Evolutionary conservation across 2,113 vertebrate genomes (phyloP), one percentile per base, ranked within the genome.

Genomic region (Rhinolophus ferrumequinum): DNA sequence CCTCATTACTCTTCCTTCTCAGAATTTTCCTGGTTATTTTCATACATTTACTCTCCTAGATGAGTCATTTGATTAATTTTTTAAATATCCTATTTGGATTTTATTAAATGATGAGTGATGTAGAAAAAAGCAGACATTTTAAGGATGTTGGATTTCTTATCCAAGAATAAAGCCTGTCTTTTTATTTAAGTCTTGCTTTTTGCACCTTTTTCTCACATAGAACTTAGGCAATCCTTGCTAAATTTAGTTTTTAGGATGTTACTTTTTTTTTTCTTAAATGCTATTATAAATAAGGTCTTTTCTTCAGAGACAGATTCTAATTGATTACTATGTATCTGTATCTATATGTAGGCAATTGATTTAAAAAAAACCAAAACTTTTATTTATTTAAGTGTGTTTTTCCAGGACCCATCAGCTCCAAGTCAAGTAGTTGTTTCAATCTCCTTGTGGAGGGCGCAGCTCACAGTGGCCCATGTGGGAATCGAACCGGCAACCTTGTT

Each of bases 61-160:
- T n/a, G 52, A 84, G 15, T 77, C 85, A 62, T 77, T 77, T 28
- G 52, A 76, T 62, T 60, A 60, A 38, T 14, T 38, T 72, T 80
- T 82, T 50, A 41, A 93, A n/a, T 62, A 88, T 44, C 41, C 41
- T 89, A 10, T 93, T 77, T 22, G 62, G 62, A 54, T 88, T 95
- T 89, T 76, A 90, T 77, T 77, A 93, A 69, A 62, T 77, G 60
- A n/a, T 41, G 77, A 62, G 44, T 54, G 30, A 84, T 70, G 77
- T 69, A 82, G 30, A 30, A 9, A 60, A 24, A 87, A 21, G 6
- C 3, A 47, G 75, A 81, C 67, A 41, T 82, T 88, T 88, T 69
- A 44, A 30, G 28, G 24, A 50, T 67, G 69, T 52, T 50, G 58
- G 67, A 47, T 58, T 95, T 88, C 58, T 58, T 18, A 28, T n/a